Evolutionary conservation across 1,140 invertebrate genomes (phyloP).

Genomic region (Dryas iulia): DNA sequence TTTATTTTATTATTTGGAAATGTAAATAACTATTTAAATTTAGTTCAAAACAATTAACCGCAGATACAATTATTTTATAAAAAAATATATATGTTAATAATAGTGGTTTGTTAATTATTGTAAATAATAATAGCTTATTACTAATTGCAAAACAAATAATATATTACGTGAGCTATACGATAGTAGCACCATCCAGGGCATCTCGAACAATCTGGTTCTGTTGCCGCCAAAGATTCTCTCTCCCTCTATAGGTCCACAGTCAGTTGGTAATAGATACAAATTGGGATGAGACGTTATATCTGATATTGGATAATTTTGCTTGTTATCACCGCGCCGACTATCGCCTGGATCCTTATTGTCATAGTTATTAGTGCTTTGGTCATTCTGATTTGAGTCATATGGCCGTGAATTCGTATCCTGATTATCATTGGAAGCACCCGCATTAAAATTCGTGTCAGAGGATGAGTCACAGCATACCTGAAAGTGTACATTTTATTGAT

Average conservation of each 20-base stretch:
- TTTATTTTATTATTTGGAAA: no score
- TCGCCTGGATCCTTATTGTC: constrained; percentile 14
- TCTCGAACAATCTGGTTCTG: constrained; percentile 81
- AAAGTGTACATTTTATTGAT: no score
- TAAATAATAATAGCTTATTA: no score
- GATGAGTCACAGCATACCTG: constrained; percentile 19
- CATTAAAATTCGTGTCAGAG: no score
- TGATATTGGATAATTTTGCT: constrained; percentile 41
- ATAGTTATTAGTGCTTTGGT: not conserved
- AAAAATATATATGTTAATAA: not conserved
- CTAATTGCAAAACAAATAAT: not conserved
- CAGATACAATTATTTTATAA: not conserved
- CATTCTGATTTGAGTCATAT: not conserved
- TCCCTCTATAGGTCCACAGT: constrained; percentile 56
- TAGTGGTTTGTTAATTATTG: not conserved
- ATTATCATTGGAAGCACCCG: no score
- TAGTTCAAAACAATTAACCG: not conserved
- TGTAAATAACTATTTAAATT: no score
- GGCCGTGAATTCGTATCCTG: not conserved
- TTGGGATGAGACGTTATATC: constrained; percentile 81
- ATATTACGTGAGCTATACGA: constrained; percentile 75
- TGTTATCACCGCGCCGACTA: constrained; percentile 24
- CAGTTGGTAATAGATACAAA: constrained; percentile 68
- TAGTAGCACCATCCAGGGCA: constrained; percentile 85
- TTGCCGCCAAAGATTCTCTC: constrained; percentile 81